A percentile compares a stretch with the other conserved stretches of the same genome.
Evolutionary conservation across 2,888 invertebrate genomes (phyloP).

Genomic region (Argynnis bischoffii): DNA sequence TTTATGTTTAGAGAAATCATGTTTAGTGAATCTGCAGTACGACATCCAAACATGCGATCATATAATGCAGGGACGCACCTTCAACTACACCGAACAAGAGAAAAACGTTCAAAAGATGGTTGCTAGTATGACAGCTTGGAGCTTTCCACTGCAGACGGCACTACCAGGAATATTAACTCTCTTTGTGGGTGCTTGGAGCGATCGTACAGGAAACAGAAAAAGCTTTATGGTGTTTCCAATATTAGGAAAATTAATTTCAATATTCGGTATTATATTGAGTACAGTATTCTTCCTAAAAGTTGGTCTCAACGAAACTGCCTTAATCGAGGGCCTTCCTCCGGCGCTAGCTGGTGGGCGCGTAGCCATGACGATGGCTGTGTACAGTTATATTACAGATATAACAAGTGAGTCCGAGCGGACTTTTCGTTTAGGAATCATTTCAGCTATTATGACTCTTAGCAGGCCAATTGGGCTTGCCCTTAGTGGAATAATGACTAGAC

Average conservation of each 20-base stretch:
- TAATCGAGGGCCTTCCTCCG: constrained; percentile 82
- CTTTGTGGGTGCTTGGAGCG: constrained; percentile 85
- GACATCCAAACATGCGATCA: constrained; percentile 79
- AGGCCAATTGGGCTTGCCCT: constrained; percentile 79
- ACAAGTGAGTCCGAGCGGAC: constrained; percentile 83
- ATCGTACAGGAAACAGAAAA: constrained; percentile 83
- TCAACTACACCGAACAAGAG: constrained; percentile 68
- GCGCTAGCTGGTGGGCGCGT: constrained; percentile 84
- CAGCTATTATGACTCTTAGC: constrained; percentile 77
- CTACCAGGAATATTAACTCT: constrained; percentile 81
- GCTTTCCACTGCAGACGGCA: constrained; percentile 81
- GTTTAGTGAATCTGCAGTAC: constrained; percentile 80
- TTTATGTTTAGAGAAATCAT: constrained; percentile 82
- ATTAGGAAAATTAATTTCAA: constrained; percentile 80
- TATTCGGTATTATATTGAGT: constrained; percentile 80
- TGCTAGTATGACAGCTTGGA: constrained; percentile 83
- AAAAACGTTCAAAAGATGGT: constrained; percentile 77
- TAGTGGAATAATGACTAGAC: constrained; percentile 79
- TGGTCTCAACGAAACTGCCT: constrained; percentile 78
- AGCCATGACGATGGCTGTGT: constrained; percentile 83
- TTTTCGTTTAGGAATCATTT: constrained; percentile 83
- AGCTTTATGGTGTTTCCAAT: constrained; percentile 83
- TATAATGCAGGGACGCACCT: constrained; percentile 71
- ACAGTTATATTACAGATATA: constrained; percentile 84
- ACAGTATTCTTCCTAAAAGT: constrained; percentile 82